Evolutionary conservation across 2,113 vertebrate genomes (phyloP), one percentile per base, ranked within the genome.

Genomic region (Ploceus nigricollis): DNA sequence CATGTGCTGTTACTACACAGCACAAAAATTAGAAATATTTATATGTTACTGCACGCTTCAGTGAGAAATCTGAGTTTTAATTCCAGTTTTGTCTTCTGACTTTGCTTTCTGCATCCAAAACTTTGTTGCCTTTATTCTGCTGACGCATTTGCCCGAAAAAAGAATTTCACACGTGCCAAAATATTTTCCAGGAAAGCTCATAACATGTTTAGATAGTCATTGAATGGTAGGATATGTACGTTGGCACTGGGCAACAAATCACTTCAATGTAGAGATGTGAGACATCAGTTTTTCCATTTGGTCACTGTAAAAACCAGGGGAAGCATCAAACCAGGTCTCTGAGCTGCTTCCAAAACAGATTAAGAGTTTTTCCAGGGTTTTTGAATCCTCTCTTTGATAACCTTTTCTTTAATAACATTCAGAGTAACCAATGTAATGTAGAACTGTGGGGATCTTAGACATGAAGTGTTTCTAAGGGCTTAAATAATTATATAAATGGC

Each of bases 1-100:
- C 8, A 7, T 15, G 17, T 61, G 44, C 28, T 76, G 11, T 11
- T 23, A 13, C 57, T 25, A 5, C 1, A 0, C 47, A 48, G 68
- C 57, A 76, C 13, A 17, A 64, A 45, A 69, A 42, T 1, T 4
- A 56, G 30, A 64, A 76, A 31, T 33, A 47, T 44, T 78, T 50
- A 6, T 28, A 0, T 17, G 28, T 50, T 54, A 9, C 58, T 77
- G 33, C 25, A 54, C 5, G 1, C 13, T 45, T 42, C 18, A 9
- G 4, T n/a, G 22, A 58, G 48, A 75, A 78, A n/a, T n/a, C 17
- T 1, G 76, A 56, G 37, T 23, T 87, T 73, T 23, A 44, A 56
- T 60, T 39, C 23, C 21, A 8, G 13, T 14, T 90, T 81, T 71
- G 33, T 25, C 28, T 72, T 54, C 35, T 47, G 71, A 37, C 18